Evolutionary conservation across 2,888 invertebrate genomes (phyloP), one percentile per base, ranked within the genome.

Genomic region (Drosophila longiperda): DNA sequence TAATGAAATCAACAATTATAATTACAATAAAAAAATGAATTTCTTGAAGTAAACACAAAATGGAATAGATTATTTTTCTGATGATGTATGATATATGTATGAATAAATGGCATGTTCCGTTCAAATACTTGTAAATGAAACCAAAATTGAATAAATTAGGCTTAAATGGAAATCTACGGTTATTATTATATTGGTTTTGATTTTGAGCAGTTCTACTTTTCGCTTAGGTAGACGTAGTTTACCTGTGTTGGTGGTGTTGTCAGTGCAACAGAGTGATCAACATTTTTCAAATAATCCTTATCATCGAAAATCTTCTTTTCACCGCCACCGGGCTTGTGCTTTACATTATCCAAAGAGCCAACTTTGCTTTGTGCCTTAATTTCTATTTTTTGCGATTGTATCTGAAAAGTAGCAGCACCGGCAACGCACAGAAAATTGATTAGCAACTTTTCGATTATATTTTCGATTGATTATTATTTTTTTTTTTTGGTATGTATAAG

Each of bases 301-400:
- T 98, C 98, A 92, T 98, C 97, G 93, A 97, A 98, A 91, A 98
- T 98, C 94, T 98, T 98, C 94, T 97, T 96, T 84, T 98, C 97
- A 55, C 98, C 98, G 75, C 98, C 98, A 87, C 98, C 97, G 67
- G 98, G 98, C 94, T 95, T 97, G 94, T 98, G 96, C 93, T 93
- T 93, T 86, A 98, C 95, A 94, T 98, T 98, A 93, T 98, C 97
- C 94, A 97, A 92, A 66, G 98, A 98, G 87, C 98, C 98, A 86
- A 98, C 95, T 94, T 98, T 98, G 94, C 98, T 97, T 94, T 97
- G 96, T 80, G 97, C 98, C 94, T 98, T 98, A 94, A 98, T 96
- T 90, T 98, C 97, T 94, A 98, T 93, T 94, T 98, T 98, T 94
- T 97, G 97, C 90, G 95, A 96, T 94, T 97, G 97, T 91, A 98